Base-by-base conservation (phyloP, 2,797 vertebrate genomes). In the Cetoscarus ocellatus region DNA sequence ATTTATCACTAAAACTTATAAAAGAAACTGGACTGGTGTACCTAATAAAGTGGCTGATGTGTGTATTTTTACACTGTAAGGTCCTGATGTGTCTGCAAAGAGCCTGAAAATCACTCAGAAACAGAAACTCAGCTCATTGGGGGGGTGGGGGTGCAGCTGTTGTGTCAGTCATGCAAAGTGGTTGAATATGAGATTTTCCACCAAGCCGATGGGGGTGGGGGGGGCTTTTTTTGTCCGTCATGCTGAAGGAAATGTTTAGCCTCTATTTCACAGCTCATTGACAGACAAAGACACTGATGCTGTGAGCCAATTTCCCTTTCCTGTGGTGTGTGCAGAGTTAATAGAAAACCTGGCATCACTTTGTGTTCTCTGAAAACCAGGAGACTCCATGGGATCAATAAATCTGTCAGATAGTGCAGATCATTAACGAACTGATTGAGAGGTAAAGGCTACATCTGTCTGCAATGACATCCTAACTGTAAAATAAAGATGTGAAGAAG, bases 161-260 rank as follows among this genome's bases (percentile, higher is more conserved):
- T 68, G 59, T 65, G 45, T 72, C 8, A 14, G 7, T 54, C 57
- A n/a, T 66, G 53, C 9, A 44, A 66, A 75, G 36, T 38, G 35
- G 53, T 60, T 83, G 13, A 60, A 64, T 67, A 61, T 71, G 17
- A 75, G 38, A 27, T 70, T 67, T 75, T 77, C 43, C 57, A 43
- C 48, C 9, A 50, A 15, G 45, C 8, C 2, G 15, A 2, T 19
- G 6, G 4, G 8, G 0, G 17, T 27, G 10, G 19, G 51, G n/a
- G 3, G 14, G 47, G 40, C 3, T 5, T 55, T 27, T 27, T 27
- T 75, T 75, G 60, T 75, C 73, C 54, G 61, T 63, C 17, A 73
- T 54, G 77, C 68, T 68, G 53, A 70, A 75, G 17, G 10, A 75
- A 65, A 57, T 60, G n/a, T 19, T 3, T n/a, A 67, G 58, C 10